Evolutionary conservation across 2,797 vertebrate species (phyloP), one percentile per base, ranked within the genome.

Genomic region (Clarias fuscus): DNA sequence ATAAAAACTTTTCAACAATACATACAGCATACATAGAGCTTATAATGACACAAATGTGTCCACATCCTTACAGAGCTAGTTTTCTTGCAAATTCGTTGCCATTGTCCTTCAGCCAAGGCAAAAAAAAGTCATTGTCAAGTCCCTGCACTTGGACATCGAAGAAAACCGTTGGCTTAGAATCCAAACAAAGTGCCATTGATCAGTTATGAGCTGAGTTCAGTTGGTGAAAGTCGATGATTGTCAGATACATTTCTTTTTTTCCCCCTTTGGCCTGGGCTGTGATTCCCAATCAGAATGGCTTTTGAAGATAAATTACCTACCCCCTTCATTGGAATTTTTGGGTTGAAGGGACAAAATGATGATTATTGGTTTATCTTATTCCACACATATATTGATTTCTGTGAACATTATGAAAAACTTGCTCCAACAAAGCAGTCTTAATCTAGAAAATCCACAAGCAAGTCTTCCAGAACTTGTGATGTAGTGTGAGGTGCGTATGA

Each of bases 171-270:
- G 85, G 90, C 89, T 92, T 89, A 87, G 88, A 93, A 92, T 92
- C 92, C 92, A 91, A 90, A 94, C 92, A 94, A 93, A 95, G 94
- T 90, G 92, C 94, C 92, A 90, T 90, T 90, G 92, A 92, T 91
- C 92, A 83, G 82, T 87, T 90, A 48, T 89, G 87, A 92, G 90
- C 90, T 91, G 90, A 92, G 92, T 92, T 92, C 91, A 90, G 88
- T 89, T 85, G 89, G 92, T 91, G 91, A 91, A 93, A 92, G 93
- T 92, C 88, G 89, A 93, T 94, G 94, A 96, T 95, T 95, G 95
- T 96, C 95, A 93, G 92, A 94, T 92, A 92, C 93, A 93, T 93
- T 93, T 92, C 91, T 93, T 92, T 90, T 81, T 92, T 91, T 5
- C 27, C 43, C 91, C 92, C 91, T 94, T 91, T 92, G 92, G 78